phyloP scores from a whole-genome alignment of 2,113 vertebrate species.

The Thamnaconus septentrionalis region DNA sequence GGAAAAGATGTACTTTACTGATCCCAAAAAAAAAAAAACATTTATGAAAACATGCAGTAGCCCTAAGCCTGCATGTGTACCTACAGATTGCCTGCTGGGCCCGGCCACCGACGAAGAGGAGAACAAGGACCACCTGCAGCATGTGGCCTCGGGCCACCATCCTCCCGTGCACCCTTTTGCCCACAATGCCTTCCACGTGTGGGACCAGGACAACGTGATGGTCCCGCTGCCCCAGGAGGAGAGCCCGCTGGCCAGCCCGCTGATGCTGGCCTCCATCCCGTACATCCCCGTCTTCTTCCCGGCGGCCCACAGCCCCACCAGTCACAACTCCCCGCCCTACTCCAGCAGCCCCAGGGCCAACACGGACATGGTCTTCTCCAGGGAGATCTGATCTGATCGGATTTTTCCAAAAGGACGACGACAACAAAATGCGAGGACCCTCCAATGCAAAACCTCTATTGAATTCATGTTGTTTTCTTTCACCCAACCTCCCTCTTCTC shows the following conservation, averaged over 20 bases:
- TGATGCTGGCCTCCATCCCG: slow-evolving; percentile 63
- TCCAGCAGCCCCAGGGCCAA: slow-evolving; percentile 48
- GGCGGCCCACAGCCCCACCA: slow-evolving; percentile 38
- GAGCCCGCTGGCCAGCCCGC: slow-evolving; percentile 59
- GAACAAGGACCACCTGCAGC: slow-evolving; percentile 46
- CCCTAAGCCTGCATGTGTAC: neutral
- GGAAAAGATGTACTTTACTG: no score
- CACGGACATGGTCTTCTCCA: neutral
- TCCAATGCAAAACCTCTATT: no score
- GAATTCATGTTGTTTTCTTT: no score
- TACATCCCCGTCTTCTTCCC: slow-evolving; percentile 73
- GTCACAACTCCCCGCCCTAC: slow-evolving; percentile 45
- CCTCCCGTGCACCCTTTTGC: slow-evolving; percentile 57
- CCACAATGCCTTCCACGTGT: slow-evolving; percentile 76
- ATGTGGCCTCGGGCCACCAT: slow-evolving; percentile 51
- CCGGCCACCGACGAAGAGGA: slow-evolving; percentile 64
- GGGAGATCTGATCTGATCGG: no score
- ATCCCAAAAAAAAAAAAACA: no score
- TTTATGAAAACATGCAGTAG: no score
- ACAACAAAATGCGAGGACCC: no score
- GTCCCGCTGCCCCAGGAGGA: slow-evolving; percentile 52
- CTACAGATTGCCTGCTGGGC: slow-evolving; percentile 79
- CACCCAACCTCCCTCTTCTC: no score
- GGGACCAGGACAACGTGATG: slow-evolving; percentile 74
- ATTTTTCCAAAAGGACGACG: no score